Percentiles rank a stretch among this genome's conserved stretches.
Conservation (phyloP, 2,797 vertebrate species). For the Pantherophis vulpinus region DNA sequence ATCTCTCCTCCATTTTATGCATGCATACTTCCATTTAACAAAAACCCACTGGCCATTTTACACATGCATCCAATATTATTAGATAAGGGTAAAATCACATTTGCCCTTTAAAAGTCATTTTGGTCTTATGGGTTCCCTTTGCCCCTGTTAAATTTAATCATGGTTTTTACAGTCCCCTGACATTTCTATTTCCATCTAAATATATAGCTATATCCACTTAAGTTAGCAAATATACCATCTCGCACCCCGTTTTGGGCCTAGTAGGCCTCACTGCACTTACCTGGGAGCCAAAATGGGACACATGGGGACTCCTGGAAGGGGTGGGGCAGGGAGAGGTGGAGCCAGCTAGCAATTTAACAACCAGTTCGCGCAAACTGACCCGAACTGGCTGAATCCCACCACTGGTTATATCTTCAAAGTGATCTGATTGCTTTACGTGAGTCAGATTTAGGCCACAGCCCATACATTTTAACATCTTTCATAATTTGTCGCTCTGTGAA, state of each 20-base stretch:
- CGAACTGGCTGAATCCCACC: too few species aligned
- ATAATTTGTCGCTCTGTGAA: not conserved
- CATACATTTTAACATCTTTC: too few species aligned
- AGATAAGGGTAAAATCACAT: not conserved
- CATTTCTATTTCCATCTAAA: slow-evolving; percentile 45
- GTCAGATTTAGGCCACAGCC: not conserved
- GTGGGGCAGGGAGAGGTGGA: too few species aligned
- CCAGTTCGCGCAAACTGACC: too few species aligned
- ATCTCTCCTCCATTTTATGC: not conserved
- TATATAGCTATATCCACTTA: not conserved
- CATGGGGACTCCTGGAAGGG: too few species aligned
- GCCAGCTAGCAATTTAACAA: too few species aligned
- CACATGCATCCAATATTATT: not conserved
- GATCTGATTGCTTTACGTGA: not conserved
- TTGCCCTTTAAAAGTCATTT: not conserved
- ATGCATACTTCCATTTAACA: not conserved
- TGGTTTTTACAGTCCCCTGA: slow-evolving; percentile 55
- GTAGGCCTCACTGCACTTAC: too few species aligned
- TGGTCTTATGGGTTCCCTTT: not conserved
- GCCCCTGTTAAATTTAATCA: slow-evolving; percentile 8
- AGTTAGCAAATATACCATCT: not conserved
- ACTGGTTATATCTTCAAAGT: not conserved
- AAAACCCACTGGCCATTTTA: not conserved
- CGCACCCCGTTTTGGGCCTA: too few species aligned
- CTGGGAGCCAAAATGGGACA: too few species aligned